Base-by-base conservation (phyloP, 2,888 invertebrate species). In the Coelinius sp. region DNA sequence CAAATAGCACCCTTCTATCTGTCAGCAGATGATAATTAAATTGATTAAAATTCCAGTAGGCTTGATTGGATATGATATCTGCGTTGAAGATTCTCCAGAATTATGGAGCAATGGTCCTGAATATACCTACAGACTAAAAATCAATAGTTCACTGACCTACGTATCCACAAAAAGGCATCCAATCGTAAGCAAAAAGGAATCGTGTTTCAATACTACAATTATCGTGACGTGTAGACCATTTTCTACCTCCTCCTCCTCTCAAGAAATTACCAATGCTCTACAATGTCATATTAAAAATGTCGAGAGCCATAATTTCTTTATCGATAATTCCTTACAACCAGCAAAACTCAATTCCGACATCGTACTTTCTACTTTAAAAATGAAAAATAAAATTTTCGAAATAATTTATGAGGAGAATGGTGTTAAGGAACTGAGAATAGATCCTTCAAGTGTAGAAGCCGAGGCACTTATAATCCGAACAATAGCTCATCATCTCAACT, bases 71-170 rank as follows among this genome's bases (percentile, higher is more conserved):
- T 68, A 31, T 14, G 72, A 72, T 2, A 27, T 24, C 6, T 72
- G 72, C 31, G 17, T 52, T 7, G 38, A 71, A 35, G 49, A 62
- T 24, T 63, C 68, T 0, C 53, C 72, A 41, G 72, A 68, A 3
- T 4, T 64, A 22, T 68, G 72, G 72, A 68, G 56, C 31, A 20
- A 68, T 44, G 72, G 68, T 10, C 68, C 72, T 7, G 72, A 72
- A 12, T 72, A 72, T 41, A 64, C n/a, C 8, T 72, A 66, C 44
- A 12, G 31, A 10, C 12, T 68, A 2, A 44, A 41, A 17, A 31
- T 64, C 5, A 68, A 72, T 64, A 25, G 44, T 22, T 63, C 68
- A 41, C 31, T 63, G 14, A 12, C 7, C 44, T 24, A 63, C 7
- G 25, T 24, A 3, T 10, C 14, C 25, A 38, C 8, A n/a, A 31